phyloP scores from a whole-genome alignment of 2,888 invertebrate species.

The Leptothorax acervorum region DNA sequence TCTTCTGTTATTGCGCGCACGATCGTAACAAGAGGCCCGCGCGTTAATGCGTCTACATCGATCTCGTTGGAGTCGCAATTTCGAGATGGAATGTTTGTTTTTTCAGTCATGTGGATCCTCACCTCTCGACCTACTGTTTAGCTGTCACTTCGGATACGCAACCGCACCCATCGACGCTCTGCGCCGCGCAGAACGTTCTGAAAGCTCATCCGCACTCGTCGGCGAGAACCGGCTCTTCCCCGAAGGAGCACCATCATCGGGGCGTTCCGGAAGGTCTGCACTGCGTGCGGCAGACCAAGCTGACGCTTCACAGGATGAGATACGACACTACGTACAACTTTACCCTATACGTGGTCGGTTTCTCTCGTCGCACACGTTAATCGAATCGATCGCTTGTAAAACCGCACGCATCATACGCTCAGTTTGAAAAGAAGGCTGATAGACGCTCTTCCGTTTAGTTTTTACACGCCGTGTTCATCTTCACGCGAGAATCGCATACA shows the following conservation, averaged over 20 bases:
- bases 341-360: conserved; percentile 83
- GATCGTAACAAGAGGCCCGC: neutral
- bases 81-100: conserved; percentile 47
- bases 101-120: conserved; percentile 82
- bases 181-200: conserved; percentile 82
- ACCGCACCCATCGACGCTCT: conserved; percentile 82
- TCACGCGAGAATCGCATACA: neutral
- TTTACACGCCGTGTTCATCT: neutral
- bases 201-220: conserved; percentile 74
- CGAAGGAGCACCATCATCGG: conserved; percentile 76
- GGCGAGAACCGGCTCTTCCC: conserved; percentile 60
- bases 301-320: conserved; percentile 83
- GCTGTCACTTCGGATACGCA: conserved; percentile 83
- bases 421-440: neutral
- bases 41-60: neutral
- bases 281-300: conserved; percentile 82
- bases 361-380: conserved; percentile 16
- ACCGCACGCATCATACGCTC: neutral
- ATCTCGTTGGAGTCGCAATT: neutral
- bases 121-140: conserved; percentile 83
- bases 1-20: neutral
- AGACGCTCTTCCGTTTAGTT: neutral
- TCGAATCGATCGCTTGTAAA: conserved; percentile 19
- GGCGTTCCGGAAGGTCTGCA: conserved; percentile 83
- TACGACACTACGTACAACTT: conserved; percentile 84